phyloP scores from a whole-genome alignment of 2,888 invertebrate genomes.

The Psylliodes chrysocephalus region DNA sequence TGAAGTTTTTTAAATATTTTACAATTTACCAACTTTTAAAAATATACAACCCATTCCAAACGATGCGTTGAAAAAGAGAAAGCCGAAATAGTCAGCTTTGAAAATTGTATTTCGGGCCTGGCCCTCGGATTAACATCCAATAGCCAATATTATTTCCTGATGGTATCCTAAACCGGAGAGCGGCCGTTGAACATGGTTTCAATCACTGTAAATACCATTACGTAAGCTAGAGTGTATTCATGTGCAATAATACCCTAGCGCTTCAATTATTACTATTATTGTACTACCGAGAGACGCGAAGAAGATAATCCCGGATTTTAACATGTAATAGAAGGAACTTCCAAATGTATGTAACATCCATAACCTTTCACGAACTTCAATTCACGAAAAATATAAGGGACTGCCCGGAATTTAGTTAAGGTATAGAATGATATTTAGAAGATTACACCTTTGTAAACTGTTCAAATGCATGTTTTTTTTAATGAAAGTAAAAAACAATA shows the following conservation, averaged over 20 bases:
- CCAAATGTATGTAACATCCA: conserved; percentile 57
- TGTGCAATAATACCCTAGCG: conserved; percentile 61
- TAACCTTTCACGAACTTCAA: conserved; percentile 41
- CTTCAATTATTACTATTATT: conserved; percentile 64
- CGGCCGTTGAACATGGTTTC: conserved; percentile 62
- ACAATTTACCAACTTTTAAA: no score
- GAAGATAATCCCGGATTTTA: conserved; percentile 62
- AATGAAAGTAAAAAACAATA: no score
- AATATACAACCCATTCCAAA: no score
- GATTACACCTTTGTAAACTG: neutral
- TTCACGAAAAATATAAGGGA: conserved; percentile 15
- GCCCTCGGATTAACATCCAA: conserved; percentile 27
- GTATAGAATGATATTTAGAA: neutral
- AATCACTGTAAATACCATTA: conserved; percentile 64
- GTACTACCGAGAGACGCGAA: conserved; percentile 59
- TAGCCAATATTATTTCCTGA: conserved; percentile 41
- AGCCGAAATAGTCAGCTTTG: neutral
- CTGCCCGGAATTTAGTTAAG: neutral
- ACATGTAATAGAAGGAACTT: conserved; percentile 57
- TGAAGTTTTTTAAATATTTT: no score
- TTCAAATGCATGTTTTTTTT: no score
- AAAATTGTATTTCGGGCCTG: neutral
- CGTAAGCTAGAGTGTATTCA: conserved; percentile 62
- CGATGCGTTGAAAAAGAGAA: no score
- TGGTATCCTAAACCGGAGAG: conserved; percentile 40